phyloP scores from a whole-genome alignment of 2,888 invertebrate genomes.

The Syritta pipiens region DNA sequence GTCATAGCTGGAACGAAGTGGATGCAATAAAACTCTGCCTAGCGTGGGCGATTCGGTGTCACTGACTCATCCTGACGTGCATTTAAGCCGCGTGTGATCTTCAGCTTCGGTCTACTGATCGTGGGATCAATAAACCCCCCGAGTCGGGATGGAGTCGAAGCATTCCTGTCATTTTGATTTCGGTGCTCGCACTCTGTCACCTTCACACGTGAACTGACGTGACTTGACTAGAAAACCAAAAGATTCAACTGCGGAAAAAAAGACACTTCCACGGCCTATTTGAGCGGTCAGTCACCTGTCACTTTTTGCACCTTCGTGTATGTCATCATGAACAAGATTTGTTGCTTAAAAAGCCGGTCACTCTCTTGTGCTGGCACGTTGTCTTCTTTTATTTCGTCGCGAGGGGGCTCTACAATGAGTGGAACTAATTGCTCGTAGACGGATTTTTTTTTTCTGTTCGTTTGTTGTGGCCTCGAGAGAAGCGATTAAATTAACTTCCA shows the following conservation, averaged over 20 bases:
- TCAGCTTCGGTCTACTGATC: slow-evolving; percentile 14
- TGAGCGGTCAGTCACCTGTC: slow-evolving; percentile 46
- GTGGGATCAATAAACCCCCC: slow-evolving; percentile 24
- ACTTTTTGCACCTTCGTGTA: slow-evolving; percentile 42
- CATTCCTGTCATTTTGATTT: not conserved
- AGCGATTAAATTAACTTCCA: slow-evolving; percentile 45
- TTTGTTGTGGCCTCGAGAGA: not conserved
- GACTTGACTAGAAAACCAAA: slow-evolving; percentile 50
- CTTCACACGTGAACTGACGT: slow-evolving; percentile 19
- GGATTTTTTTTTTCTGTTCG: not conserved
- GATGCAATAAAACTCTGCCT: slow-evolving; percentile 1
- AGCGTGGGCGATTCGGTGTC: slow-evolving; percentile 11
- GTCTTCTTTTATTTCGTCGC: slow-evolving; percentile 19
- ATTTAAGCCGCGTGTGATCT: slow-evolving; percentile 1
- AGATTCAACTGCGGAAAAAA: slow-evolving; percentile 30
- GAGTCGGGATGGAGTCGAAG: slow-evolving; percentile 1
- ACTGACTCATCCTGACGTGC: slow-evolving; percentile 25
- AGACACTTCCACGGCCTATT: slow-evolving; percentile 13
- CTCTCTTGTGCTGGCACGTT: not conserved
- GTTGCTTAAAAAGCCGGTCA: slow-evolving; percentile 17
- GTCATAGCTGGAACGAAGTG: slow-evolving; percentile 13
- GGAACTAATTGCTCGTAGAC: slow-evolving; percentile 39
- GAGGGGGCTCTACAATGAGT: slow-evolving; percentile 44
- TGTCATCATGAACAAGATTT: slow-evolving; percentile 29
- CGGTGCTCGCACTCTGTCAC: slow-evolving; percentile 2